Percentiles rank a stretch among this genome's conserved stretches.
Evolutionary conservation across 1,140 invertebrate species (phyloP).

Genomic region (Conus betulinus): DNA sequence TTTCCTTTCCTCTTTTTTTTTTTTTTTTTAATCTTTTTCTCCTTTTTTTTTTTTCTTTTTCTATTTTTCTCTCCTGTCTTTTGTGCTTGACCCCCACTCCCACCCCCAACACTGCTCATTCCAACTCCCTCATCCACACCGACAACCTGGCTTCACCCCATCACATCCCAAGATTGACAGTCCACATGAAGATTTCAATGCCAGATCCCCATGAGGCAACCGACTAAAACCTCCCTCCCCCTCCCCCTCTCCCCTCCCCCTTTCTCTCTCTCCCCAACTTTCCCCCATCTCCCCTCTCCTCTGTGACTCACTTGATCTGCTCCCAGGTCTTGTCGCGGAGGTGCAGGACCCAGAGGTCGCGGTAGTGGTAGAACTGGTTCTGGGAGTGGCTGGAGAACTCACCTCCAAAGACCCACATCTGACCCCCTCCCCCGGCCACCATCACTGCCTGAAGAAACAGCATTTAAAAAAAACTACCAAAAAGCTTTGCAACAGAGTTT

Average conservation of each 20-base stretch:
- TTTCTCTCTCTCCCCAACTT: background rate
- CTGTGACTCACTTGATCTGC: conserved; percentile 82
- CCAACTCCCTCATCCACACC: too few relatives aligned
- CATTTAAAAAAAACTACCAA: background rate
- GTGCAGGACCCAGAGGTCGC: conserved; percentile 92
- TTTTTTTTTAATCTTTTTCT: too few relatives aligned
- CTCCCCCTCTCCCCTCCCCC: background rate
- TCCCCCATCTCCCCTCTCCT: background rate
- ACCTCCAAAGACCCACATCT: conserved; percentile 89
- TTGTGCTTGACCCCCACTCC: too few relatives aligned
- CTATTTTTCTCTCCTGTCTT: too few relatives aligned
- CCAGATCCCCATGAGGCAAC: too few relatives aligned
- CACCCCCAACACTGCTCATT: too few relatives aligned
- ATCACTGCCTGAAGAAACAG: conserved; percentile 77
- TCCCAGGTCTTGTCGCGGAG: conserved; percentile 90
- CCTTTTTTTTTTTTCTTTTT: too few relatives aligned
- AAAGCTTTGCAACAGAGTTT: too few relatives aligned
- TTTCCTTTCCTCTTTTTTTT: too few relatives aligned
- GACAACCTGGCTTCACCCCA: too few relatives aligned
- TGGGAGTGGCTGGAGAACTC: conserved; percentile 93
- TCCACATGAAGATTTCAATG: too few relatives aligned
- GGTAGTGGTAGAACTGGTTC: conserved; percentile 95
- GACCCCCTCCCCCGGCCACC: conserved; percentile 85
- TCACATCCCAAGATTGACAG: too few relatives aligned
- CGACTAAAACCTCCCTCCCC: background rate